phyloP scores from a whole-genome alignment of 1,140 invertebrate genomes.

The Eumeta japonica region DNA sequence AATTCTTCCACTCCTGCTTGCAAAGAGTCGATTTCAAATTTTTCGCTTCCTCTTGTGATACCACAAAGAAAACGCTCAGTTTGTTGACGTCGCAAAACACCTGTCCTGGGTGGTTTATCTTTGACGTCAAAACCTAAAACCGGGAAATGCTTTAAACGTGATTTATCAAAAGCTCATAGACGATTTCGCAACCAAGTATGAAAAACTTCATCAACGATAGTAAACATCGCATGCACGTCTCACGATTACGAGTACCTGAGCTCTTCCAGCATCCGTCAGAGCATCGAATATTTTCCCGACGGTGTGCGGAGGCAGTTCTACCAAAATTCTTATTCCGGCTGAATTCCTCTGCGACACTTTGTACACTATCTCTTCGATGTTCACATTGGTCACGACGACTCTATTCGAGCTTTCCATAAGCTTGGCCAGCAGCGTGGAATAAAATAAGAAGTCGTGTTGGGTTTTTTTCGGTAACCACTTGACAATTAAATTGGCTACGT shows the following conservation, averaged over 20 bases:
- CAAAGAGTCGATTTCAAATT: conserved; percentile 46
- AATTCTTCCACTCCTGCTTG: conserved; percentile 50
- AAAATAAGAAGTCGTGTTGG: conserved; percentile 36
- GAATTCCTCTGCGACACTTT: conserved; percentile 37
- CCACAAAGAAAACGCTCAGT: conserved; percentile 48
- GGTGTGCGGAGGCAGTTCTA: conserved; percentile 22
- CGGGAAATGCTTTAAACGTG: too few relatives aligned
- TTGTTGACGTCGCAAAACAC: conserved; percentile 52
- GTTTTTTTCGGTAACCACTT: conserved; percentile 26
- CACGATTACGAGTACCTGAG: conserved; percentile 46
- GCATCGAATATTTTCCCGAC: conserved; percentile 43
- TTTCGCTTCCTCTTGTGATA: conserved; percentile 31
- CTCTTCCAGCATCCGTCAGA: conserved; percentile 40
- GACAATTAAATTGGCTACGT: conserved; percentile 30
- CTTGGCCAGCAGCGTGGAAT: conserved; percentile 41
- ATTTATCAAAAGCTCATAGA: too few relatives aligned
- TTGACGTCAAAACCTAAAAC: conserved; percentile 43
- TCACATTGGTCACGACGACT: conserved; percentile 32
- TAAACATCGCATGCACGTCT: conserved; percentile 2
- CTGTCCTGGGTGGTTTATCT: conserved; percentile 32
- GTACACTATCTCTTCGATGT: conserved; percentile 42
- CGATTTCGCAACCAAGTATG: too few relatives aligned
- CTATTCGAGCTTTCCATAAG: conserved; percentile 33
- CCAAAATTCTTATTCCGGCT: conserved; percentile 28
- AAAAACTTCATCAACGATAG: too few relatives aligned